Conservation (phyloP, 2,113 vertebrate genomes). For the Gopherus flavomarginatus region DNA sequence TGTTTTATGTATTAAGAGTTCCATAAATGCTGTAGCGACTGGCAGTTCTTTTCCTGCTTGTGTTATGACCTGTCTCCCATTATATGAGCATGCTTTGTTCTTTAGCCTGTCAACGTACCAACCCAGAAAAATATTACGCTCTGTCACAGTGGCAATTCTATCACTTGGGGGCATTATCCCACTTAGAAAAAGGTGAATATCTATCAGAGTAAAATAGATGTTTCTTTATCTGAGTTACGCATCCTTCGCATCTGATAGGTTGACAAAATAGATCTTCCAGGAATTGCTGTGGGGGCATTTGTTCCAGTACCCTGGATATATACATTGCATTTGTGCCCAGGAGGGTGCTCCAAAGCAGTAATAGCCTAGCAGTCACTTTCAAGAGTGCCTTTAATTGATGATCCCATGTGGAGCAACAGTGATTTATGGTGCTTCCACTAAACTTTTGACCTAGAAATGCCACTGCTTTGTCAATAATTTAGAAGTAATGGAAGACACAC, state of each 20-base stretch:
- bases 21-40: neutral
- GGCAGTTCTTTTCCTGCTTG: neutral
- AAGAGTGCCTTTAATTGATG: neutral
- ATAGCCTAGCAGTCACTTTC: neutral
- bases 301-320: neutral
- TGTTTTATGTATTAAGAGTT: neutral
- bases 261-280: neutral
- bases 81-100: neutral
- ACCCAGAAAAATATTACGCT: accelerated
- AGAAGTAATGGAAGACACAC: neutral
- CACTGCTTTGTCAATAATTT: neutral
- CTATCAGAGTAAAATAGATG: neutral
- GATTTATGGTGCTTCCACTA: neutral
- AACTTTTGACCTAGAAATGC: neutral
- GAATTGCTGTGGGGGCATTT: neutral
- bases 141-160: neutral
- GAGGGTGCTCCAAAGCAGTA: neutral
- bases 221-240: neutral
- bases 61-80: neutral
- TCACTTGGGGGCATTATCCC: neutral
- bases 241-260: neutral
- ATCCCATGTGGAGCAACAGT: neutral
- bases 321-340: neutral
- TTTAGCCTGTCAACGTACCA: neutral
- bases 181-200: neutral